phyloP scores from a whole-genome alignment of 2,113 vertebrate species.

The Notarius lentiginosus region DNA sequence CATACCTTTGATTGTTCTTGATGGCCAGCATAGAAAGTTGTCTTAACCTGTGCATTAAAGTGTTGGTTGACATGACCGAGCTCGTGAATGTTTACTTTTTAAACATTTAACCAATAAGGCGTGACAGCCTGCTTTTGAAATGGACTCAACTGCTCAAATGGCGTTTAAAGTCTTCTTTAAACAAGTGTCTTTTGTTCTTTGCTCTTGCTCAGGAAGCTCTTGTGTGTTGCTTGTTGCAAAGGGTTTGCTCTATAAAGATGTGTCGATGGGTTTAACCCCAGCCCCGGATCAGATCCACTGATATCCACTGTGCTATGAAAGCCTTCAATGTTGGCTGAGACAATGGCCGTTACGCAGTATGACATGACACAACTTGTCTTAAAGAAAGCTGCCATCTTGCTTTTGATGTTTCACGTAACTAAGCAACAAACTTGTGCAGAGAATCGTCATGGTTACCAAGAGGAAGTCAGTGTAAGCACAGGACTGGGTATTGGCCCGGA shows the following conservation, averaged over 20 bases:
- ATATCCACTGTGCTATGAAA: background rate
- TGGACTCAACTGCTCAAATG: background rate
- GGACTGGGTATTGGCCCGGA: background rate
- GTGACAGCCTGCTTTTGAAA: background rate
- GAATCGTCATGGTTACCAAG: background rate
- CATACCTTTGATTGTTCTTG: background rate
- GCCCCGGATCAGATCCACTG: background rate
- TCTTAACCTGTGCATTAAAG: background rate
- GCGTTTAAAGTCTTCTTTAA: background rate
- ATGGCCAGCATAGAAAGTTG: background rate
- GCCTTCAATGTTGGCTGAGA: background rate
- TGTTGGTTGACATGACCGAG: background rate
- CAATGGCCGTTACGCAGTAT: background rate
- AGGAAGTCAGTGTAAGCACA: background rate
- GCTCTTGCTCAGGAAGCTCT: background rate
- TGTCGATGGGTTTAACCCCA: background rate
- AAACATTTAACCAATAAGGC: constrained; percentile 20
- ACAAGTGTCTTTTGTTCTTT: background rate
- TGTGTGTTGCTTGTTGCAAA: background rate
- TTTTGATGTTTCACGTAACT: background rate
- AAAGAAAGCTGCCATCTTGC: background rate
- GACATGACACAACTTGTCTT: background rate
- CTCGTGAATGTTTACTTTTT: constrained; percentile 13
- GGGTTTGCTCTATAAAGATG: background rate
- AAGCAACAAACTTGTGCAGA: background rate